phyloP scores from a whole-genome alignment of 2,888 invertebrate genomes.

The Stictocephala bisonia region DNA sequence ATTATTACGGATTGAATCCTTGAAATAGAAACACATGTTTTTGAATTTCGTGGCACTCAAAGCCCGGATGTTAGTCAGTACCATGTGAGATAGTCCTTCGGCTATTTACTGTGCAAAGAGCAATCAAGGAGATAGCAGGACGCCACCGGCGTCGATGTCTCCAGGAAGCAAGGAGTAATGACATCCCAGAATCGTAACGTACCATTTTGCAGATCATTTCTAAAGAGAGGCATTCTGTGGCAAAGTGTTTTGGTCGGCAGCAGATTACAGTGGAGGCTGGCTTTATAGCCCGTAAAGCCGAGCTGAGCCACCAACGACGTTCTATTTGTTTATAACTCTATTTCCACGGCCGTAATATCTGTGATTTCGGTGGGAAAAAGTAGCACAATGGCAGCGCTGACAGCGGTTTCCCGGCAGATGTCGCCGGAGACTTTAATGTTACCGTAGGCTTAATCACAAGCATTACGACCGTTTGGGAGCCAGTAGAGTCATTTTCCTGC shows the following conservation, averaged over 20 bases:
- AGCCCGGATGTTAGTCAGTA: no score
- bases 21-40: no score
- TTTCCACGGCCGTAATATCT: slow-evolving; percentile 31
- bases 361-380: slow-evolving; percentile 17
- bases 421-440: neutral
- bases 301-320: slow-evolving; percentile 33
- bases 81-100: no score
- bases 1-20: no score
- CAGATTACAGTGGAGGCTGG: slow-evolving; percentile 29
- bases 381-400: neutral
- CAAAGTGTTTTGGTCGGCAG: slow-evolving; percentile 39
- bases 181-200: slow-evolving; percentile 34
- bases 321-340: slow-evolving; percentile 42
- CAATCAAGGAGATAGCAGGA: no score
- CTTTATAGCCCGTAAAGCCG: slow-evolving; percentile 31
- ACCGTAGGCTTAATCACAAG: neutral
- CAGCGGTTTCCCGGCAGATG: neutral
- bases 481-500: no score
- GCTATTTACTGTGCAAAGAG: no score
- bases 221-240: slow-evolving; percentile 34
- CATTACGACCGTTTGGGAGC: neutral
- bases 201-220: slow-evolving; percentile 35
- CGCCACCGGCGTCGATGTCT: slow-evolving; percentile 23
- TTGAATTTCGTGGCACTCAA: no score
- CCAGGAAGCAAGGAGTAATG: slow-evolving; percentile 2